A percentile compares a stretch with the other conserved stretches of the same genome.
phyloP scores from a whole-genome alignment of 1,140 invertebrate species.

The Ephestia elutella region DNA sequence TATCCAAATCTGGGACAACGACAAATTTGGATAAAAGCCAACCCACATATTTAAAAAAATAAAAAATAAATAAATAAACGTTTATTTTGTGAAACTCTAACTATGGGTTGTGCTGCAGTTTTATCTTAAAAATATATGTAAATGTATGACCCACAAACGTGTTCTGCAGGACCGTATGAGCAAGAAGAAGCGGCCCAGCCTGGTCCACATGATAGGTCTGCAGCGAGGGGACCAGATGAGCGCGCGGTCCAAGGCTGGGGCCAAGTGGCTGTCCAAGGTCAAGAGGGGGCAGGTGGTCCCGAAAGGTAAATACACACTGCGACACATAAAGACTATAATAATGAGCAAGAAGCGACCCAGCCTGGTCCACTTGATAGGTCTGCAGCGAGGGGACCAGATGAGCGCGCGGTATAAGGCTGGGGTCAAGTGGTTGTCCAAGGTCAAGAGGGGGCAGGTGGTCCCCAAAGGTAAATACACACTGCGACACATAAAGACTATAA shows the following conservation, averaged over 20 bases:
- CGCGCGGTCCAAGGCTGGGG: constrained; percentile 86
- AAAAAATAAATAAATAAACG: too few relatives aligned
- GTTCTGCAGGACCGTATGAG: constrained; percentile 74
- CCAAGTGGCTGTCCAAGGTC: constrained; percentile 89
- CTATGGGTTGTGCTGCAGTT: too few relatives aligned
- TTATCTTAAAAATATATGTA: background rate
- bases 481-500: too few relatives aligned
- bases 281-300: constrained; percentile 87
- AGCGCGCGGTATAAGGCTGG: constrained; percentile 88
- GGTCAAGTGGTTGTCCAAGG: constrained; percentile 88
- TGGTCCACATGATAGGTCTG: constrained; percentile 87
- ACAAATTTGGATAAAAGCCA: too few relatives aligned
- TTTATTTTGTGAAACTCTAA: too few relatives aligned
- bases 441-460: constrained; percentile 86
- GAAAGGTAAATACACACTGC: constrained; percentile 71
- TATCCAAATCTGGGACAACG: too few relatives aligned
- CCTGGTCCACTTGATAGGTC: constrained; percentile 85
- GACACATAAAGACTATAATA: too few relatives aligned
- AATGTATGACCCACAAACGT: background rate
- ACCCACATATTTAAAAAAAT: too few relatives aligned
- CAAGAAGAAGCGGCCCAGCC: constrained; percentile 85
- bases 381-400: constrained; percentile 80
- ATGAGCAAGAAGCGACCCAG: constrained; percentile 84
- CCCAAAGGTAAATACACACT: constrained; percentile 76
- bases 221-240: constrained; percentile 81